Percentiles rank a stretch among this genome's conserved stretches.
These are phyloP conservation scores for Chouioia cunea DNA, from an alignment of 2,888 invertebrate genomes.

Conservation along the genomic window DNA sequence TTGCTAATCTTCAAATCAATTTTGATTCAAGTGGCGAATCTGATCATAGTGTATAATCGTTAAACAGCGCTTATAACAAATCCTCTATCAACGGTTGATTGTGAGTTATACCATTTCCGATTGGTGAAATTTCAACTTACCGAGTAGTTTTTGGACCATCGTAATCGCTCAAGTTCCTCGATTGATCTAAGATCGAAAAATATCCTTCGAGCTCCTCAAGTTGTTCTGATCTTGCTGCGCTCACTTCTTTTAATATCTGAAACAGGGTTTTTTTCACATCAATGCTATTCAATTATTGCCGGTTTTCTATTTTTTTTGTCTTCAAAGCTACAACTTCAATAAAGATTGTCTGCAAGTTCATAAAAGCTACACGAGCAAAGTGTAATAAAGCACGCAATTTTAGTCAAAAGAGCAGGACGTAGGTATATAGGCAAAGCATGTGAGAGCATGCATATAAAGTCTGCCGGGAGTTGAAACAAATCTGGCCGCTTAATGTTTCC, in stretches of 20 bases:
- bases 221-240: conserved; percentile 74
- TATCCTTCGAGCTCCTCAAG: conserved; percentile 76
- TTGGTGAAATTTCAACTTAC: conserved; percentile 53
- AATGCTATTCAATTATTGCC: no score
- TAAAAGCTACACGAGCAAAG: background rate
- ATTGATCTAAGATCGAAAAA: conserved; percentile 76
- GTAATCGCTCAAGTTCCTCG: conserved; percentile 71
- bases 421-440: no score
- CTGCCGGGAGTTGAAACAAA: conserved; percentile 47
- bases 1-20: no score
- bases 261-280: conserved; percentile 4
- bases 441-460: background rate
- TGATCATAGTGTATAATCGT: background rate
- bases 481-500: conserved; percentile 49
- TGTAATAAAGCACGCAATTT: background rate
- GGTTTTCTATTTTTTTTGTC: no score
- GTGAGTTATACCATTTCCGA: no score
- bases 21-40: no score
- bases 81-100: no score
- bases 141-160: conserved; percentile 60
- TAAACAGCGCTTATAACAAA: background rate
- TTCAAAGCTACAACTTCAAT: conserved; percentile 1
- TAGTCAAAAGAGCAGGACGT: background rate
- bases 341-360: background rate
- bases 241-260: conserved; percentile 68